Base-by-base conservation (phyloP, 1,140 invertebrate genomes). In the Bombus pyrosoma region DNA sequence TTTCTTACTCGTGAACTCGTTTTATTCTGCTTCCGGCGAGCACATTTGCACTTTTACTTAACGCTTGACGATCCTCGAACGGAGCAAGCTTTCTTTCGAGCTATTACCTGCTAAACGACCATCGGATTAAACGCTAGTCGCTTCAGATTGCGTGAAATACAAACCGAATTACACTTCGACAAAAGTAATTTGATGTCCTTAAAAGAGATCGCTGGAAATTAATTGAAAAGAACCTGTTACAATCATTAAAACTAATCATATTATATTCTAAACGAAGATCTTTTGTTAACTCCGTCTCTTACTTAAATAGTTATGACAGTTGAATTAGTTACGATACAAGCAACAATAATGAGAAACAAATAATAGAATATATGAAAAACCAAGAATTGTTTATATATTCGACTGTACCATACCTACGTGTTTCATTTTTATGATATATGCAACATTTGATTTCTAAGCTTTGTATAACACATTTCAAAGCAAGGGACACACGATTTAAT, bases 41-140 rank as follows among this genome's bases (percentile, higher is more conserved):
- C 43, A 47, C 68, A 53, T 64, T 85, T 73, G 15, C 57, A 64
- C 39, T 80, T 73, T 73, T 66, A 53, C 57, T 81, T 39, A 53
- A 73, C 41, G 77, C 34, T 62, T 34, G 5, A n/a, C 43, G 41
- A 53, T 77, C 37, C 82, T 78, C 74, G 68, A 77, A 83, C 43
- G 73, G 34, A 74, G 43, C 28, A 53, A 64, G 59, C 34, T 74
- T 73, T 66, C 83, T 64, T 73, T 81, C 68, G 57, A 81, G 69
- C 83, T 85, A 80, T 85, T 81, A 81, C 32, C 41, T 73, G 32
- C 57, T 18, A 74, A 85, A 74, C 76, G 76, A 80, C 68, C 53
- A 47, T 62, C 22, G 41, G 39, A 85, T 73, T 80, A 73, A 77
- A 39, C 47, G 37, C 8, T 25, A 64, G 15, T 72, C 37, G 53